Conservation (phyloP, 2,797 vertebrate species). For the Argentina silus region DNA sequence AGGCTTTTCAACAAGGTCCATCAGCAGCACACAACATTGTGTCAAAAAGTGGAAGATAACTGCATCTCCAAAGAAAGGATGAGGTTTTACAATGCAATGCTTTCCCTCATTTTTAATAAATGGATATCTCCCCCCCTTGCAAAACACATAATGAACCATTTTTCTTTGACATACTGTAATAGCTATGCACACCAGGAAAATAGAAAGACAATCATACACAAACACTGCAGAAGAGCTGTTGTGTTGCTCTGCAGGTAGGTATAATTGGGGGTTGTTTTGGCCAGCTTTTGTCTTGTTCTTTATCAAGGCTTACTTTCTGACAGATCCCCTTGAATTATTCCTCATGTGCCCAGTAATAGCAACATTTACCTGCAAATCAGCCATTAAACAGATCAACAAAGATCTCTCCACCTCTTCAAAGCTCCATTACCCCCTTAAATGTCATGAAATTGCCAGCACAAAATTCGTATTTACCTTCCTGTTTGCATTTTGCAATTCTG, state of each 20-base stretch:
- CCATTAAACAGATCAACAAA: slow-evolving; percentile 60
- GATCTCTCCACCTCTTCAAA: slow-evolving; percentile 51
- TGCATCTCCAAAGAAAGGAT: background rate
- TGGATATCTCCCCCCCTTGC: background rate
- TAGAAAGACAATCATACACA: slow-evolving; percentile 35
- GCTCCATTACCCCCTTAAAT: slow-evolving; percentile 51
- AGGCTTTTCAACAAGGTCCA: background rate
- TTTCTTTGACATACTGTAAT: slow-evolving; percentile 23
- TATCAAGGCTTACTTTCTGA: slow-evolving; percentile 46
- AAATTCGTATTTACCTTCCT: slow-evolving; percentile 64
- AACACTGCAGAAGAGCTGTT: slow-evolving; percentile 29
- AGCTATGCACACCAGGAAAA: slow-evolving; percentile 47
- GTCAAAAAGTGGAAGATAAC: background rate
- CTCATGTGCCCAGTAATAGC: slow-evolving; percentile 49
- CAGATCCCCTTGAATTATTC: slow-evolving; percentile 47
- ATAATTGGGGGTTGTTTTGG: slow-evolving; percentile 57
- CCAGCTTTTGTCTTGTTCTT: slow-evolving; percentile 42
- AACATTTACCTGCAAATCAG: slow-evolving; percentile 47
- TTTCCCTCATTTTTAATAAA: background rate
- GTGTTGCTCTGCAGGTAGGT: slow-evolving; percentile 35
- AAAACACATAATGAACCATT: background rate
- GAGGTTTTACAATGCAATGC: background rate
- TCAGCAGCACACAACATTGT: background rate
- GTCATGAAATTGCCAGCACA: slow-evolving; percentile 64
- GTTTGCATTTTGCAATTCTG: slow-evolving; percentile 75